phyloP scores from a whole-genome alignment of 1,140 invertebrate genomes.

The Sinella curviseta region DNA sequence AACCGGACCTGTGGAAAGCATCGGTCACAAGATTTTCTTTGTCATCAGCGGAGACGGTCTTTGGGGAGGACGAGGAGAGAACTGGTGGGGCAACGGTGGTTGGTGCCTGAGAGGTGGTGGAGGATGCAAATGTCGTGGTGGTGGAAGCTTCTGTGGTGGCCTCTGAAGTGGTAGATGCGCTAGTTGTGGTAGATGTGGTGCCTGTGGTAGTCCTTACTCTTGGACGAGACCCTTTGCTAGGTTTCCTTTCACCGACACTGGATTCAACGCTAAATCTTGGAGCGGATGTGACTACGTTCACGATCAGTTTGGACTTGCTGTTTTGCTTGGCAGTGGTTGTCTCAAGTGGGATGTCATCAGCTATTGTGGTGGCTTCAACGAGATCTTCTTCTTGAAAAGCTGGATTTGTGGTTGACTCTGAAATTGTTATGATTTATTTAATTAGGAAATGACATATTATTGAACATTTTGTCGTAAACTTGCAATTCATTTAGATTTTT shows the following conservation, averaged over 20 bases:
- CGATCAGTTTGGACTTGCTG: slow-evolving; percentile 31
- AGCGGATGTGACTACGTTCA: slow-evolving; percentile 43
- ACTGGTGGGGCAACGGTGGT: slow-evolving; percentile 4
- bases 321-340: slow-evolving; percentile 4
- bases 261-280: slow-evolving; percentile 38
- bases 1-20: slow-evolving; percentile 25
- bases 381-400: background rate
- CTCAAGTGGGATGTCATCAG: background rate
- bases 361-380: slow-evolving; percentile 10
- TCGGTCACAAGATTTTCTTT: slow-evolving; percentile 45
- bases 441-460: background rate
- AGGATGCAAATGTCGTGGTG: background rate
- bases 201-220: background rate
- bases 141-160: background rate
- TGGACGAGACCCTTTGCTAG: too few species aligned
- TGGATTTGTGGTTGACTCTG: background rate
- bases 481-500: background rate
- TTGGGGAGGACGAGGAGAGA: background rate
- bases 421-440: background rate
- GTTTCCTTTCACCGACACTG: background rate
- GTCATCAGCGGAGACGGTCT: slow-evolving; percentile 12
- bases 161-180: background rate
- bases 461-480: background rate
- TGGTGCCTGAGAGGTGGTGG: slow-evolving; percentile 18
- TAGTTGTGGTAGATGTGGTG: background rate